Evolutionary conservation across 2,888 invertebrate species (phyloP), one percentile per base, ranked within the genome.

Genomic region (Dasysyrphus tricinctus): DNA sequence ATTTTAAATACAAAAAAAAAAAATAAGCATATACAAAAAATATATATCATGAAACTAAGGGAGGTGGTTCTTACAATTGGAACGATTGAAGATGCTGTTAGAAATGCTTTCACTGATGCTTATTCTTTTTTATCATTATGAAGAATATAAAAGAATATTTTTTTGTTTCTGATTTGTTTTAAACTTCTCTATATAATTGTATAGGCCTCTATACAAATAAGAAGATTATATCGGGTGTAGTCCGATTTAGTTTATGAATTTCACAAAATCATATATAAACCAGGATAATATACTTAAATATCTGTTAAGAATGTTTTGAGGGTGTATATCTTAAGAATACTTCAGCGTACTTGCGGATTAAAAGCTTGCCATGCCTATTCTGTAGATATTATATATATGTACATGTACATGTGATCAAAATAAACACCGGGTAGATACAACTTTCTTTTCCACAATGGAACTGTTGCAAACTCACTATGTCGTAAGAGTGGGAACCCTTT

Each of bases 51-150:
- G 16, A 32, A 54, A 44, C 44, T 29, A 72, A 80, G 39, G 65
- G 72, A 80, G 84, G 84, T 73, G 84, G 67, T 76, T 65, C 72
- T 73, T 76, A 77, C 76, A 85, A 85, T 85, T 85, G 80, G 54
- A 77, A 73, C 84, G 76, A 85, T 85, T 84, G 75, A 80, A 78
- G 69, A 70, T 76, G 84, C 75, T 72, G 69, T 63, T 51, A 39
- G 37, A 42, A 32, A 54, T 65, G 32, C 16, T 63, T 63, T 44
- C n/a, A 14, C 29, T 63, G 19, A 37, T 57, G 16, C 32, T 34
- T 72, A n/a, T 59, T 57, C 34, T n/a, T 19, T 37, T 6, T 24
- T 9, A 34, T 37, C 6, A 34, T 57, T n/a, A 5, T 57, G 16
- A 16, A 34, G 34, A 57, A 16, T 3, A 57, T 57, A 57, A 34